Percentiles rank a stretch among this genome's conserved stretches.
Evolutionary conservation across 1,140 invertebrate genomes (phyloP).

Genomic region (Pseudomyrmex pallidus): DNA sequence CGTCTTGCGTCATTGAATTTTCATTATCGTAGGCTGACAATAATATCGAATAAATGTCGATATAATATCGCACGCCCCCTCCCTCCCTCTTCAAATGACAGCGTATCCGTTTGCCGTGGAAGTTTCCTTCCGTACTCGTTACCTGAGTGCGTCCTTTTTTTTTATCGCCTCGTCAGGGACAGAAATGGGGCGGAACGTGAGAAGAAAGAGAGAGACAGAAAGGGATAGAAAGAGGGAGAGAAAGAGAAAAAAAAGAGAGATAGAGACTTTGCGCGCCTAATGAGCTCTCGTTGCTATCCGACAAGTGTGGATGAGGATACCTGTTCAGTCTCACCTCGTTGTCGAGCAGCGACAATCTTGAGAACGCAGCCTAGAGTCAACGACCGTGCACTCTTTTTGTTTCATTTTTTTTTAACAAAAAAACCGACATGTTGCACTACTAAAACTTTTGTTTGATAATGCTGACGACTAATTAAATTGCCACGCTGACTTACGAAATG

Average conservation of each 20-base stretch:
- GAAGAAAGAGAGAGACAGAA: neutral
- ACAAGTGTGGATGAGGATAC: slow-evolving; percentile 71
- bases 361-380: slow-evolving; percentile 27
- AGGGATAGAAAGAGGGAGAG: too few relatives aligned
- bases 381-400: neutral
- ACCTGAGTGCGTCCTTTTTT: slow-evolving; percentile 30
- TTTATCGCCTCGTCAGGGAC: slow-evolving; percentile 42
- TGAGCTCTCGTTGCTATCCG: slow-evolving; percentile 74
- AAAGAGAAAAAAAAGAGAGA: too few relatives aligned
- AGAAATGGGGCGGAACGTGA: slow-evolving; percentile 48
- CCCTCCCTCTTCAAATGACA: neutral
- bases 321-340: slow-evolving; percentile 66
- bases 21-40: slow-evolving; percentile 53
- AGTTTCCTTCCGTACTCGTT: slow-evolving; percentile 54
- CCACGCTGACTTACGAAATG: too few relatives aligned
- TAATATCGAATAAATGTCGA: slow-evolving; percentile 62
- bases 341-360: slow-evolving; percentile 18
- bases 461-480: too few relatives aligned
- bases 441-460: neutral
- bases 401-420: neutral
- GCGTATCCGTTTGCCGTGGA: slow-evolving; percentile 30
- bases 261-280: slow-evolving; percentile 64
- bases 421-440: neutral
- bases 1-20: slow-evolving; percentile 43
- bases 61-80: slow-evolving; percentile 34